Base-by-base conservation (phyloP, 2,797 vertebrate species). In the Gymnopithys bicolor region DNA sequence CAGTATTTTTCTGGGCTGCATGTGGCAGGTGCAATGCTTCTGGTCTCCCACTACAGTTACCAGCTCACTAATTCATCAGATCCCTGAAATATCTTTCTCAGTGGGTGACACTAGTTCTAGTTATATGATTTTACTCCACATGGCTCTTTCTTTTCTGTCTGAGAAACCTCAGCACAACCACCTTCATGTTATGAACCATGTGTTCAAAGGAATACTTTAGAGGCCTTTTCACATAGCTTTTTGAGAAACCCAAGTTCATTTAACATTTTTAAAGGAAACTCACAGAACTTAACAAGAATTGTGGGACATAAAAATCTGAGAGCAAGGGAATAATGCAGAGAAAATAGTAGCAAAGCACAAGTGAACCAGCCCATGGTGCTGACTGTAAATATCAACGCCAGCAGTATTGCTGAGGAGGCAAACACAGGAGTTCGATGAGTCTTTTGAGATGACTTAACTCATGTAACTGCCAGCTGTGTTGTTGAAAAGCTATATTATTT, bases 331-430 rank as follows among this genome's bases (percentile, higher is more conserved):
- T 63, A 64, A 86, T 28, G 48, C 8, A 76, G 33, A 41, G 32
- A 89, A 94, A 84, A 56, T 6, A 53, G 27, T 85, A 79, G 43
- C 35, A 62, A 93, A 87, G 82, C 37, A 84, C 67, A 93, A 94
- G 76, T 53, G 76, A 94, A 63, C 3, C n/a, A n/a, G n/a, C n/a
- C 3, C 37, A 45, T 28, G 52, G 49, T 90, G 56, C 55, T 95
- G 88, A 82, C 79, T 63, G 63, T 84, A 90, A 92, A 87, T 86
- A 73, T 45, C 59, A 96, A 35, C 33, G 59, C 73, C 19, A 53
- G 48, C 33, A 68, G 41, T 81, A 88, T 32, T 88, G 85, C 82
- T 91, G 87, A 94, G 88, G 89, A 90, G 51, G 78, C 90, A 91
- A 68, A n/a, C 52, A 67, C 60, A 64, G 80, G 77, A 70, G 46